Evolutionary conservation across 2,113 vertebrate species (phyloP).

Genomic region (Smithornis capensis): DNA sequence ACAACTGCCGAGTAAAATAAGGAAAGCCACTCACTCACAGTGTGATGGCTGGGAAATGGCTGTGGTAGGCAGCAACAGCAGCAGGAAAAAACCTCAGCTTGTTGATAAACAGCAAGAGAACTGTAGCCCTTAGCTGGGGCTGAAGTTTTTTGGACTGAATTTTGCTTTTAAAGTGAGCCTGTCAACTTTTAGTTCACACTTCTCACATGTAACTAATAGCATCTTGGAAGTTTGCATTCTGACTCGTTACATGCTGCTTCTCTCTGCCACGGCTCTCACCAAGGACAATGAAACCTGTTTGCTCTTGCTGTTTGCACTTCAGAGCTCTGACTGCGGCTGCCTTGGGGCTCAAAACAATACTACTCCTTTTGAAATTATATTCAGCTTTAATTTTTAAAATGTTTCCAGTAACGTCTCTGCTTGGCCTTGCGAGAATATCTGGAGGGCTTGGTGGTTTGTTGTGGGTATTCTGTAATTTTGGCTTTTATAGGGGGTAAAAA

Average conservation of each 20-base stretch:
- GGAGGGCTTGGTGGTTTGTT: background rate
- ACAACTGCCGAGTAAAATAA: background rate
- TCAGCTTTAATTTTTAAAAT: constrained; percentile 1
- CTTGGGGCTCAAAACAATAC: background rate
- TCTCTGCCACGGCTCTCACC: background rate
- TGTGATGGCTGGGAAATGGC: background rate
- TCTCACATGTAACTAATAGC: background rate
- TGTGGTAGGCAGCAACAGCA: background rate
- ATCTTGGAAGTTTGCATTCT: background rate
- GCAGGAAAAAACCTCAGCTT: background rate
- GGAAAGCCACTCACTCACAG: background rate
- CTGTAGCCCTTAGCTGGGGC: background rate
- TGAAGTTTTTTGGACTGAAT: background rate
- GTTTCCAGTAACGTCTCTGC: background rate
- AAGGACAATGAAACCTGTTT: background rate
- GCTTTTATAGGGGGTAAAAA: background rate
- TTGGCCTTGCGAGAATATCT: background rate
- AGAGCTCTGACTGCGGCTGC: background rate
- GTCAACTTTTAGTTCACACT: background rate
- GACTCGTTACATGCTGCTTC: background rate
- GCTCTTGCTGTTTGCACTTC: background rate
- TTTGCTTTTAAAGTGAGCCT: background rate
- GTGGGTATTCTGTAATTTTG: background rate
- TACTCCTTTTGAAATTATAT: background rate
- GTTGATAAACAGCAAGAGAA: background rate